Evolutionary conservation across 1,140 invertebrate species (phyloP).

Genomic region (Drosophila ohnishii): DNA sequence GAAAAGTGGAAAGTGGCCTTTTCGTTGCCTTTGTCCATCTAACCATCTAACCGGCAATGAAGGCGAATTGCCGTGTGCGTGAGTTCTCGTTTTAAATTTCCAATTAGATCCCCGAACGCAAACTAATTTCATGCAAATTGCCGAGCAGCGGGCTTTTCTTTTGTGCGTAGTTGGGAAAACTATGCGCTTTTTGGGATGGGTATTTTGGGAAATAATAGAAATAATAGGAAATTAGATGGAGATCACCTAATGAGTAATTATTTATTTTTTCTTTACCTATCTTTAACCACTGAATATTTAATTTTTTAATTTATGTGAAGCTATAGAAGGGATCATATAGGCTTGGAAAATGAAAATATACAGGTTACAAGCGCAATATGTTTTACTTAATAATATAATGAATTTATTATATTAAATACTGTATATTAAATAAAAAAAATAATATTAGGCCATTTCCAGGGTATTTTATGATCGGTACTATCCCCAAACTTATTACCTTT

Average conservation of each 20-base stretch:
- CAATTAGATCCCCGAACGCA: constrained; percentile 56
- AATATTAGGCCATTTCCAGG: background rate
- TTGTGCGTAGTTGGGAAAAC: constrained; percentile 22
- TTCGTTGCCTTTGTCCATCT: constrained; percentile 8
- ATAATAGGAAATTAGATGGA: background rate
- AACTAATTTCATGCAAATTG: constrained; percentile 75
- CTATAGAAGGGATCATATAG: too few relatives aligned
- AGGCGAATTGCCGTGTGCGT: constrained; percentile 14
- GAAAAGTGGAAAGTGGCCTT: constrained; percentile 31
- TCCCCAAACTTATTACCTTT: too few relatives aligned
- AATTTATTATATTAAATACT: background rate
- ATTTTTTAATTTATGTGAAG: background rate
- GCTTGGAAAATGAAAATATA: too few relatives aligned
- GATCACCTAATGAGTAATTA: background rate
- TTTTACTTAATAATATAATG: background rate
- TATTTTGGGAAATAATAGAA: background rate
- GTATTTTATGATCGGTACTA: background rate
- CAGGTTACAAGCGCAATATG: fast-evolving
- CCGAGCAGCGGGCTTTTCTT: constrained; percentile 23
- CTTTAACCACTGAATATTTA: fast-evolving
- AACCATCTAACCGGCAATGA: background rate
- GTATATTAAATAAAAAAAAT: background rate
- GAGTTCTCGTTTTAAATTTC: constrained; percentile 58
- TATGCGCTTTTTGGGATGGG: background rate
- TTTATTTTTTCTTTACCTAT: background rate